Evolutionary conservation across 2,797 vertebrate genomes (phyloP).

Genomic region (Myotis vivesi): DNA sequence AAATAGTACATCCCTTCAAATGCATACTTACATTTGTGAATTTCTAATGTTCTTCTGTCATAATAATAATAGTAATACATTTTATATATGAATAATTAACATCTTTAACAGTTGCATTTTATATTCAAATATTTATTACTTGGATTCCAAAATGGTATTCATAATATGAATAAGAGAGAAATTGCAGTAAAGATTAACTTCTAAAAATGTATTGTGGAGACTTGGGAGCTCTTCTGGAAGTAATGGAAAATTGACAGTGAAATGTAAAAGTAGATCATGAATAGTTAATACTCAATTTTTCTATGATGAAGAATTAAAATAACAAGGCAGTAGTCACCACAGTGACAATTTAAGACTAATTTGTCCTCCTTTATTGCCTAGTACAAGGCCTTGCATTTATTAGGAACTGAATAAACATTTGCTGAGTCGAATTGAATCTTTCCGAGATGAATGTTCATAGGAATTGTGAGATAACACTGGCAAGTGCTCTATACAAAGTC

Average conservation of each 20-base stretch:
- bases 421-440: slow-evolving; percentile 65
- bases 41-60: slow-evolving; percentile 51
- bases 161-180: slow-evolving; percentile 50
- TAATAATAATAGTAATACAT: slow-evolving; percentile 56
- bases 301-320: slow-evolving; percentile 71
- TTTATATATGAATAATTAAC: slow-evolving; percentile 67
- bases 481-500: slow-evolving; percentile 48
- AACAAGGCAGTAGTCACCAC: slow-evolving; percentile 51
- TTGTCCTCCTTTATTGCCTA: slow-evolving; percentile 58
- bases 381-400: slow-evolving; percentile 68
- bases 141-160: slow-evolving; percentile 55
- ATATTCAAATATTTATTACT: slow-evolving; percentile 54
- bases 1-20: slow-evolving; percentile 11
- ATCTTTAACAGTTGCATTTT: slow-evolving; percentile 59
- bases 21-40: slow-evolving; percentile 8
- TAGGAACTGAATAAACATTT: slow-evolving; percentile 72
- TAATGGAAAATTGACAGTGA: slow-evolving; percentile 73
- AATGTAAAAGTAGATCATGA: slow-evolving; percentile 73
- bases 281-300: slow-evolving; percentile 76
- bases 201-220: slow-evolving; percentile 47
- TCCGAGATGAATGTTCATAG: slow-evolving; percentile 65
- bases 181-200: slow-evolving; percentile 61
- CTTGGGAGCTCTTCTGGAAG: slow-evolving; percentile 56
- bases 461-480: slow-evolving; percentile 58
- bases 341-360: slow-evolving; percentile 68